These are phyloP conservation scores for Globicephala melas DNA, from an alignment of 2,113 vertebrate genomes.

Conservation along the genomic window DNA sequence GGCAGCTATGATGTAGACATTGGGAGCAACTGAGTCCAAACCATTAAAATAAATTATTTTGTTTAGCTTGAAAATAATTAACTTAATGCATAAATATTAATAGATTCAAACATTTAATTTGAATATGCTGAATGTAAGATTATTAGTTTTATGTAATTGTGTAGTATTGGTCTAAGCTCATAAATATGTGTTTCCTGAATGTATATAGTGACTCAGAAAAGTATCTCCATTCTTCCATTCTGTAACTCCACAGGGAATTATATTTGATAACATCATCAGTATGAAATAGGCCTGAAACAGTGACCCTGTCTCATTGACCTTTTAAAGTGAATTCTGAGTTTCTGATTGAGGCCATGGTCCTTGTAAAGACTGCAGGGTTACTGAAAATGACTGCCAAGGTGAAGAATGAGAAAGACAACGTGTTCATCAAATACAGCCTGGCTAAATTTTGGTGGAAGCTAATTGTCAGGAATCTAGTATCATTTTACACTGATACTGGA, in stretches of 20 bases:
- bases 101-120: neutral
- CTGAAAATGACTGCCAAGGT: neutral
- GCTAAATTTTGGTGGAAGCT: neutral
- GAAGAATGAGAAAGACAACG: neutral
- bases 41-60: neutral
- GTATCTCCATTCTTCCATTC: neutral
- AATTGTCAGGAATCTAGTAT: neutral
- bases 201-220: neutral
- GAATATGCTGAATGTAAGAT: neutral
- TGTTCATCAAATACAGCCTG: neutral
- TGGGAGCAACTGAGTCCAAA: neutral
- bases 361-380: neutral
- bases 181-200: neutral
- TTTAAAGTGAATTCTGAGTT: neutral
- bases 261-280: neutral
- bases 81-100: neutral
- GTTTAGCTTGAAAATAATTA: neutral
- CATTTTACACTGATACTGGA: neutral
- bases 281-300: neutral
- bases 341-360: neutral
- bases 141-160: neutral
- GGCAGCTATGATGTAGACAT: neutral
- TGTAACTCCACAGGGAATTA: neutral
- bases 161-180: neutral
- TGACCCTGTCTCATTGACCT: neutral